These are phyloP conservation scores for Nasonia oneida DNA, from an alignment of 2,888 invertebrate species.

Conservation along the genomic window DNA sequence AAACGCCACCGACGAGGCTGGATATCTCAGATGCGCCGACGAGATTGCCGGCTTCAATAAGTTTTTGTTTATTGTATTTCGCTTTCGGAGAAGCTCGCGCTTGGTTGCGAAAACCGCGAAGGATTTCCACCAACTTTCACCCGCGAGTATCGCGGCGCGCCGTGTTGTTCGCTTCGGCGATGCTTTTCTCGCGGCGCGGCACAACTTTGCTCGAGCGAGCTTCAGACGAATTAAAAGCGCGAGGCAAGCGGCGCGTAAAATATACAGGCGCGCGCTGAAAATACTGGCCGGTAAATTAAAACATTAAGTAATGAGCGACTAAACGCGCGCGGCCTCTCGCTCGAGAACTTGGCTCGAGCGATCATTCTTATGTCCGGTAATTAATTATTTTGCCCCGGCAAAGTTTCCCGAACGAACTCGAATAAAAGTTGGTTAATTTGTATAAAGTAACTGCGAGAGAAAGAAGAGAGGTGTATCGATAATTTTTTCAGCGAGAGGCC, in stretches of 20 bases:
- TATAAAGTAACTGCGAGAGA: constrained; percentile 24
- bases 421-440: constrained; percentile 47
- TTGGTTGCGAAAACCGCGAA: background rate
- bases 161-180: background rate
- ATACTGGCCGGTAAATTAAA: background rate
- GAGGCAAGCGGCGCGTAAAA: background rate
- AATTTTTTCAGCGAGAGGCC: background rate
- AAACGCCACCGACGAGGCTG: background rate
- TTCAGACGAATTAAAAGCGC: background rate
- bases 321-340: background rate
- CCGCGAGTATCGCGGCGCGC: background rate
- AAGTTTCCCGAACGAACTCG: constrained; percentile 7
- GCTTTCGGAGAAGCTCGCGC: background rate
- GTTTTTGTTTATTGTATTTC: constrained; percentile 12
- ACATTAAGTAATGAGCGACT: constrained; percentile 20
- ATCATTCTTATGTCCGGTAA: constrained; percentile 27
- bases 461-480: constrained; percentile 3
- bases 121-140: background rate
- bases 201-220: background rate
- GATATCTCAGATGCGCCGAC: background rate
- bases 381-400: constrained; percentile 39
- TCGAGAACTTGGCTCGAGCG: constrained; percentile 12
- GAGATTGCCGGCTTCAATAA: background rate
- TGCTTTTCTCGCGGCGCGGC: background rate
- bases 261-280: background rate